Base-by-base conservation (phyloP, 2,797 vertebrate genomes). In the Phoxinus dragarum region DNA sequence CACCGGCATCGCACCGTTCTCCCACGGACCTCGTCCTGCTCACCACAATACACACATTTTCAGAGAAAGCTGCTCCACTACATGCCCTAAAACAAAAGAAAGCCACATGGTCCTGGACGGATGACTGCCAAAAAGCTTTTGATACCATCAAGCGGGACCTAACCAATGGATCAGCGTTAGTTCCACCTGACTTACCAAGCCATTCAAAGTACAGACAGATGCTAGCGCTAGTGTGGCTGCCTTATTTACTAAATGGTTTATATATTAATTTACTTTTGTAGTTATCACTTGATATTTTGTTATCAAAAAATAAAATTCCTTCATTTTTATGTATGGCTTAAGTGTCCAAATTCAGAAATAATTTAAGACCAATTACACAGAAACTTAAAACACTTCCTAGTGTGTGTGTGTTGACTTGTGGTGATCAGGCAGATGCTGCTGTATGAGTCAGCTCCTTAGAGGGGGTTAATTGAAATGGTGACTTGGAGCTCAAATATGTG, bases 381-480 rank as follows among this genome's bases (percentile, higher is more conserved):
- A 69, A 17, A 8, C 21, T 49, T 23, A 44, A 72, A 72, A 81
- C 36, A 19, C 16, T 31, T 21, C 1, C 21, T 9, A 72, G 72
- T 36, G 38, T 38, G 38, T 38, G 38, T 38, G 38, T 17, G 16
- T 84, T 59, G n/a, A 59, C 36, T 67, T 59, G 64, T 68, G 54
- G 71, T 86, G 72, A 86, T 76, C 11, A 67, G 52, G 2, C 27
- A 52, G 42, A 49, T 74, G 74, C 79, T 75, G 38, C 59, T 69
- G 47, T 49, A 21, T 66, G 38, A 74, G 77, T 69, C 77, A 64
- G 67, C 77, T 73, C 75, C 38, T 79, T 77, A 66, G 56, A 64
- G 38, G 67, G 42, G 71, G 84, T 83, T 90, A 88, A 90, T 88
- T 86, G 59, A 66, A 74, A 79, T 80, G 54, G 69, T 88, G 71